Conservation (phyloP, 2,888 invertebrate species). For the Aradus depressus region DNA sequence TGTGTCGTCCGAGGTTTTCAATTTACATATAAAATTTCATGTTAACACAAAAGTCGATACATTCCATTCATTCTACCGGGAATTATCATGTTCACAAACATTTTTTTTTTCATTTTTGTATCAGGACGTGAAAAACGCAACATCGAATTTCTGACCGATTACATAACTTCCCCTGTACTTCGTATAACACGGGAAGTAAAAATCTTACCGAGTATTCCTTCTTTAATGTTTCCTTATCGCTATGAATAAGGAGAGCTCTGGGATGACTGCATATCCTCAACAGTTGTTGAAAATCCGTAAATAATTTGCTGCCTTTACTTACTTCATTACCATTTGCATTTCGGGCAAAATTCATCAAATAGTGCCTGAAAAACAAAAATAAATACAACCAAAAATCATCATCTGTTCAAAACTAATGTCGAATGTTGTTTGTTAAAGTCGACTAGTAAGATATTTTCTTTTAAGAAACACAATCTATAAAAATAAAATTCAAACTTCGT, state of each 20-base stretch:
- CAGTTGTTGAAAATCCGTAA: conserved; percentile 56
- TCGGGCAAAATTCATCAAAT: conserved; percentile 17
- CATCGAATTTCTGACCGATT: too few species aligned
- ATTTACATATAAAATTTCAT: neutral
- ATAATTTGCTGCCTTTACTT: conserved; percentile 38
- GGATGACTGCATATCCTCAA: conserved; percentile 80
- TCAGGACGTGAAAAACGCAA: too few species aligned
- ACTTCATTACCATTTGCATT: neutral
- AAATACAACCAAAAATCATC: neutral
- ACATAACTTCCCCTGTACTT: too few species aligned
- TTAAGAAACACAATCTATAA: too few species aligned
- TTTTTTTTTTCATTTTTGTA: too few species aligned
- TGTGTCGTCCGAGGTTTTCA: too few species aligned
- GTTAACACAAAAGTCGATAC: neutral
- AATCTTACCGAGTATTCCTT: conserved; percentile 7
- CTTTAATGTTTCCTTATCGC: conserved; percentile 41
- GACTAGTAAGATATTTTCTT: too few species aligned
- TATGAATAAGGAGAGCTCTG: conserved; percentile 44
- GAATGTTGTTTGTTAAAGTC: too few species aligned
- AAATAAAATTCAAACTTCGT: too few species aligned
- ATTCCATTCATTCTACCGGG: neutral
- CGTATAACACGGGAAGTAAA: too few species aligned
- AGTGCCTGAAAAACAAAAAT: conserved; percentile 13
- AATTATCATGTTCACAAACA: too few species aligned
- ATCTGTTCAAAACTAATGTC: too few species aligned